Evolutionary conservation across 2,888 invertebrate species (phyloP), one percentile per base, ranked within the genome.

Genomic region (Patella pellucida): DNA sequence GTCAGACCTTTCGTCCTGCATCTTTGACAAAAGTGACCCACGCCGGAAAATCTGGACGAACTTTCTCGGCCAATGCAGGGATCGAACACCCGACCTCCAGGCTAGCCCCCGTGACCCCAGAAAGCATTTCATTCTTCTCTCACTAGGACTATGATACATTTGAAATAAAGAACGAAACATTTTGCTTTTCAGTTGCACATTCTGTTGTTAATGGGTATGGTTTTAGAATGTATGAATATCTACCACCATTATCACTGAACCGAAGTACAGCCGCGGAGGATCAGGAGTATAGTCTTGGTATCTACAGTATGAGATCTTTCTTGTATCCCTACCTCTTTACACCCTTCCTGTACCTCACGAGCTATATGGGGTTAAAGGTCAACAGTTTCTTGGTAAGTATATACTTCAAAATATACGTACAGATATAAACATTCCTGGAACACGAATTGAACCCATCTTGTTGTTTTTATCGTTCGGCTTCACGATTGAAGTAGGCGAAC

Each of bases 181-280:
- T 7, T 62, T 62, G 51, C 52, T 16, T 80, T 81, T 41, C 83
- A 89, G 89, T 88, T 50, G 88, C 87, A n/a, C 86, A 85, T 77
- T 81, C 86, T 2, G 85, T 86, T 70, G 79, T 83, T 1, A 85
- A 84, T 73, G 87, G 88, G 0, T 89, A 85, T 78, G 89, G 89
- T 0, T 88, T 89, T 73, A 82, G 87, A 4, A 80, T 88, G 15
- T 88, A 87, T 77, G 89, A 89, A 73, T 87, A 85, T 79, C 62
- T 62, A 11, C 62, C 62, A 62, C 62, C 62, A 3, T 23, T 62
- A 62, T 78, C 86, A 62, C 80, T 84, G 15, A 83, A 84, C 70
- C 19, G 62, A 62, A 62, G 12, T 23, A 62, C 62, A 3, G 62
- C 62, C 23, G 62, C 62, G 19, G 62, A 62, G 23, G 62, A 62